Base-by-base conservation (phyloP, 1,140 invertebrate genomes). In the Saccostrea cuccullata region DNA sequence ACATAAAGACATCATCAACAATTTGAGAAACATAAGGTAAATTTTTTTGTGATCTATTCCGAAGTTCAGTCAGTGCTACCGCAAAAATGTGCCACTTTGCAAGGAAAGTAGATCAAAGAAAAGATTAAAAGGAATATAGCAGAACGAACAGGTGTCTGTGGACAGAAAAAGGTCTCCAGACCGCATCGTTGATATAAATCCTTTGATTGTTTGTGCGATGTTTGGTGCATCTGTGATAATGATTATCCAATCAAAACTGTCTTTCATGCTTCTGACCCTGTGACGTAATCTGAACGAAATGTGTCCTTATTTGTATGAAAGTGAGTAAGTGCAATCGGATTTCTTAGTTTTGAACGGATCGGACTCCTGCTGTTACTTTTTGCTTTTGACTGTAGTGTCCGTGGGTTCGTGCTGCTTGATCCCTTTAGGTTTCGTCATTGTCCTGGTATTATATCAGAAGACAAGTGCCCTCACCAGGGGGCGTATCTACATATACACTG, bases 201-300 rank as follows among this genome's bases (percentile, higher is more conserved):
- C 60, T 9, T 67, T 23, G 20, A 47, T 47, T 47, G 47, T 47
- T 9, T n/a, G 60, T 77, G 70, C 26, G 70, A 77, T 77, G 70
- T 2, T 77, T 13, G 23, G 70, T 36, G 70, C 70, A 77, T 77
- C 70, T 77, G 70, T 77, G 70, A 77, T 77, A 30, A 77, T 73
- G 67, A 73, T 77, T 36, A 77, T 77, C 70, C 70, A 77, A 77
- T 77, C 70, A 77, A 77, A 30, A 77, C 26, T 77, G 70, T 77
- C 70, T 77, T 77, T 77, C 70, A 77, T 77, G 13, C 8, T 13
- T 30, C 15, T 77, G 70, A 30, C 70, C 23, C 26, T 30, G 70
- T 77, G 70, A 77, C 70, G 70, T 77, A 77, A 77, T 36, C 23
- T 77, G 9, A 36, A 36, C 13, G 30, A 36, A 77, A 30, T 36